A percentile compares a stretch with the other conserved stretches of the same genome.
Evolutionary conservation across 2,113 vertebrate genomes (phyloP).

Genomic region (Fregata magnificens): DNA sequence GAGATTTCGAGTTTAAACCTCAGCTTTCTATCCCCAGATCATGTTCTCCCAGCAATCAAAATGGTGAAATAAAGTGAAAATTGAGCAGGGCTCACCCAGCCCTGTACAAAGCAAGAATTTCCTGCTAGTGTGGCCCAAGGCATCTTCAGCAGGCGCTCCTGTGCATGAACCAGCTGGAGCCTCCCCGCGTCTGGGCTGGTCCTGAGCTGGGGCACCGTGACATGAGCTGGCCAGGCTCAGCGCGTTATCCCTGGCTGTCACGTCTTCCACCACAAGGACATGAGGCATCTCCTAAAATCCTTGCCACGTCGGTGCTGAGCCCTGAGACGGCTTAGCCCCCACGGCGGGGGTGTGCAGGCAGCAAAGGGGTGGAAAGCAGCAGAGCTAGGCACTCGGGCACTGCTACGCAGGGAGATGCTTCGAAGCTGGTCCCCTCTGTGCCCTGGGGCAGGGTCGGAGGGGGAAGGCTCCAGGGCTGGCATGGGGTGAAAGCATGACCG

Average conservation of each 20-base stretch:
- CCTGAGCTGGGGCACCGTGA: background rate
- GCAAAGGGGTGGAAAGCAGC: background rate
- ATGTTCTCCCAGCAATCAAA: background rate
- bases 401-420: rapidly evolving
- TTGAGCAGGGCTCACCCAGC: background rate
- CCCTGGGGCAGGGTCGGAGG: background rate
- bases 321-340: rapidly evolving
- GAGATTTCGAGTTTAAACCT: background rate
- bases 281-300: background rate
- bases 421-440: background rate
- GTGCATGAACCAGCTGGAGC: background rate
- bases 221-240: background rate
- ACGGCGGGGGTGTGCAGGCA: rapidly evolving
- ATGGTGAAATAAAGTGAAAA: background rate
- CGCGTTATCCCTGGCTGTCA: background rate
- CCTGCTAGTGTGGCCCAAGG: background rate
- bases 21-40: background rate
- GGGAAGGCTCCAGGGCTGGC: too few relatives aligned
- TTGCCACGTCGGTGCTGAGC: rapidly evolving
- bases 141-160: background rate
- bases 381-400: background rate
- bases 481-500: rapidly evolving
- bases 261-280: rapidly evolving
- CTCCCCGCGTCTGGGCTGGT: background rate
- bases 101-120: background rate